phyloP scores from a whole-genome alignment of 2,113 vertebrate genomes.

The Macaca mulatta region DNA sequence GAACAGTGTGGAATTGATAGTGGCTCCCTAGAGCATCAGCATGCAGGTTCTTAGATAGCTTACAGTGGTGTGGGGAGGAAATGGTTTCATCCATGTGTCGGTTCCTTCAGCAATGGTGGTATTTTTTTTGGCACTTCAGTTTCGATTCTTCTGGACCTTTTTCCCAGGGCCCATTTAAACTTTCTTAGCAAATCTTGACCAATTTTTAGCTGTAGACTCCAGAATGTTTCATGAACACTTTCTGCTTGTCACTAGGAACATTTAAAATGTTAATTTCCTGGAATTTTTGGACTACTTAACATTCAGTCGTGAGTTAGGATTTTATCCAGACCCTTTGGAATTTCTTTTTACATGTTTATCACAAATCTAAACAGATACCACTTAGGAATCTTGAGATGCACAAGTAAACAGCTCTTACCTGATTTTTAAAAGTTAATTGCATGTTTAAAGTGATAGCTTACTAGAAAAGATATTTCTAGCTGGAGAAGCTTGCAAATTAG shows the following conservation, averaged over 20 bases:
- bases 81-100: neutral
- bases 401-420: neutral
- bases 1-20: neutral
- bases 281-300: neutral
- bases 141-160: neutral
- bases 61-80: neutral
- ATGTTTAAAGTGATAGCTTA: constrained; percentile 39
- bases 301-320: neutral
- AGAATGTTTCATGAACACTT: constrained; percentile 20
- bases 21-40: neutral
- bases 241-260: neutral
- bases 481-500: constrained; percentile 33
- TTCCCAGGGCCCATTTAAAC: neutral
- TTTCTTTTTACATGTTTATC: neutral
- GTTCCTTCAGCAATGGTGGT: neutral
- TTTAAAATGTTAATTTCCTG: constrained; percentile 44
- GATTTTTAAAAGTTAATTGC: neutral
- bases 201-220: neutral
- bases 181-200: neutral
- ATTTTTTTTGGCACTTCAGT: neutral
- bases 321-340: constrained; percentile 8
- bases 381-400: constrained; percentile 15
- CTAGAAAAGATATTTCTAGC: constrained; percentile 42
- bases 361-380: constrained; percentile 1
- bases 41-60: neutral